Evolutionary conservation across 2,113 vertebrate genomes (phyloP).

Genomic region (Telmatochromis sp.): DNA sequence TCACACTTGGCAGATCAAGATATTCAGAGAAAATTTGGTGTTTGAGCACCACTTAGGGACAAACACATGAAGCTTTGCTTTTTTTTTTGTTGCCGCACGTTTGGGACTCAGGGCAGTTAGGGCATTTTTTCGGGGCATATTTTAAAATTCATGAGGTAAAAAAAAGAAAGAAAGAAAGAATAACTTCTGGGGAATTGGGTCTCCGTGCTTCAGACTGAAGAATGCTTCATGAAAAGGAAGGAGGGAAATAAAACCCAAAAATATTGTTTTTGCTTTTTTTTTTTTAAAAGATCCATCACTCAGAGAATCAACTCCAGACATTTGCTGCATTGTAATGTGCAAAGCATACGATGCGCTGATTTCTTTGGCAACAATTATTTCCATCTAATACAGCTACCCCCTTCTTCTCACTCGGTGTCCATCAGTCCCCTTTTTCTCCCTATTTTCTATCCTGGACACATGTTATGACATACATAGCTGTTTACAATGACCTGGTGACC

Average conservation of each 20-base stretch:
- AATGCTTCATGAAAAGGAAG: not conserved
- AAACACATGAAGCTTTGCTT: slow-evolving; percentile 36
- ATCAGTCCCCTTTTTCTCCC: not conserved
- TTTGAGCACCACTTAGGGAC: slow-evolving; percentile 59
- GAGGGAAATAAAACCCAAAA: not conserved
- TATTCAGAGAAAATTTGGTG: slow-evolving; percentile 42
- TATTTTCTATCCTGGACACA: slow-evolving; percentile 1
- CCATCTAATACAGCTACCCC: not conserved
- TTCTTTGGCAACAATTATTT: not conserved
- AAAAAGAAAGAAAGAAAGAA: not conserved
- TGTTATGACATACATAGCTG: slow-evolving; percentile 42
- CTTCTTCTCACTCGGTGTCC: not conserved
- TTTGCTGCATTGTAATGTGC: not conserved
- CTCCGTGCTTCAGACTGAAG: not conserved
- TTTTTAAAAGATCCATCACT: not conserved
- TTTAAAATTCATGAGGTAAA: slow-evolving; percentile 29
- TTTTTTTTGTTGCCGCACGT: slow-evolving; percentile 15
- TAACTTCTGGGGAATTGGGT: slow-evolving; percentile 31
- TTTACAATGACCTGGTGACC: slow-evolving; percentile 66
- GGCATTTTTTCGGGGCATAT: slow-evolving; percentile 45
- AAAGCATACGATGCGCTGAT: not conserved
- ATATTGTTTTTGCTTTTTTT: not conserved
- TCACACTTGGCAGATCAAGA: slow-evolving; percentile 65
- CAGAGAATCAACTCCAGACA: not conserved
- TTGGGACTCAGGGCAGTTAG: slow-evolving; percentile 53